These are phyloP conservation scores for Oxytorus armatus DNA, from an alignment of 2,888 invertebrate species.

Conservation along the genomic window DNA sequence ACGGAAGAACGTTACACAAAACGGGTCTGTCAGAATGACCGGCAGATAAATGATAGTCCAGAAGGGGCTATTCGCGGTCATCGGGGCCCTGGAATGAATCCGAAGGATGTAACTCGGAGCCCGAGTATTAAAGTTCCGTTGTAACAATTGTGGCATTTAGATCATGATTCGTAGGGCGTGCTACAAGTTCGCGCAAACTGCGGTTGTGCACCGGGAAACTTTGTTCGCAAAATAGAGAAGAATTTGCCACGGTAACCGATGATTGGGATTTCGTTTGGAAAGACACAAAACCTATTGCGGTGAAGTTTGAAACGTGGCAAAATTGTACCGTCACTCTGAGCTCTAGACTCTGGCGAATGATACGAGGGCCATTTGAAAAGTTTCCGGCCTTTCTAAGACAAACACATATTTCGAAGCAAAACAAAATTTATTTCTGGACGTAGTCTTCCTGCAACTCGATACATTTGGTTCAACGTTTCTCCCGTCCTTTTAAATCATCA, in stretches of 20 bases:
- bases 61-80: background rate
- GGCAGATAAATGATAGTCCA: slow-evolving; percentile 19
- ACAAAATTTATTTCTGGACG: no score
- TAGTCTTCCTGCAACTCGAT: no score
- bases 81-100: slow-evolving; percentile 1
- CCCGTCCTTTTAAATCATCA: no score
- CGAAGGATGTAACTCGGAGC: slow-evolving; percentile 18
- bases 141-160: slow-evolving; percentile 54
- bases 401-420: no score
- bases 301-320: no score
- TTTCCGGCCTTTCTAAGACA: no score
- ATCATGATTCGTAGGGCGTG: slow-evolving; percentile 18
- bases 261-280: no score
- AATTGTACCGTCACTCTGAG: no score
- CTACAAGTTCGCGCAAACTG: background rate
- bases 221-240: background rate
- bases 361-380: no score
- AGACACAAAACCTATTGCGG: no score
- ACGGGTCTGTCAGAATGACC: slow-evolving; percentile 55
- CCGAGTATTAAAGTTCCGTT: slow-evolving; percentile 61
- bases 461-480: no score
- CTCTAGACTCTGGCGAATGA: no score
- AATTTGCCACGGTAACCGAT: slow-evolving; percentile 7
- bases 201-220: slow-evolving; percentile 8
- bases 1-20: slow-evolving; percentile 23